These are phyloP conservation scores for Psix sp. DNA, from an alignment of 1,140 invertebrate species.

Conservation along the genomic window DNA sequence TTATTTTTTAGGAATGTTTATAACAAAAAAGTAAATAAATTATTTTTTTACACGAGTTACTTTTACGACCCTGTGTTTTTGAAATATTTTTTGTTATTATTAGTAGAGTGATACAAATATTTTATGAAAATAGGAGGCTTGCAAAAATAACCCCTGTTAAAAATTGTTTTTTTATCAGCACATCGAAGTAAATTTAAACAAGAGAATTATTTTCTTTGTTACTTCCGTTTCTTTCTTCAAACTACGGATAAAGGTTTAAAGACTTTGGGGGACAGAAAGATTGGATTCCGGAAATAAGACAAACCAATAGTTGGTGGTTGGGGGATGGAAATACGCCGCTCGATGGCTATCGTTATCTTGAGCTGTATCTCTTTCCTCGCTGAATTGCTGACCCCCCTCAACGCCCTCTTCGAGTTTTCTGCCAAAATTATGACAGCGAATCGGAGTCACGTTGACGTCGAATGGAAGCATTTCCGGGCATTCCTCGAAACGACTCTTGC, in stretches of 20 bases:
- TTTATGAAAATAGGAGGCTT: too few relatives aligned
- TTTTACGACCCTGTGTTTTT: too few relatives aligned
- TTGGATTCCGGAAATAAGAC: constrained; percentile 76
- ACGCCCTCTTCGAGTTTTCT: constrained; percentile 57
- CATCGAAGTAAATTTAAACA: too few relatives aligned
- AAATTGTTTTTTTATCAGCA: too few relatives aligned
- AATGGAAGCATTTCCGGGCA: constrained; percentile 62
- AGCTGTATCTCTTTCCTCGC: constrained; percentile 65
- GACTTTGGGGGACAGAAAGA: constrained; percentile 65
- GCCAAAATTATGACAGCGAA: constrained; percentile 71
- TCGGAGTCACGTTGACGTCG: constrained; percentile 66
- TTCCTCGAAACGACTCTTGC: constrained; percentile 56
- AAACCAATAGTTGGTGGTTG: constrained; percentile 70
- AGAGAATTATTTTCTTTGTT: too few relatives aligned
- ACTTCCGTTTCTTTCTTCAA: too few relatives aligned
- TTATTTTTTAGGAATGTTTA: too few relatives aligned
- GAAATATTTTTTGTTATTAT: too few relatives aligned
- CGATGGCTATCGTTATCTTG: constrained; percentile 70
- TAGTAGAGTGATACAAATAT: too few relatives aligned
- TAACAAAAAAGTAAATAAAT: too few relatives aligned
- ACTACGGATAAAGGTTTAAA: constrained; percentile 45
- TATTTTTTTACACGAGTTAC: too few relatives aligned
- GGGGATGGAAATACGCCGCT: constrained; percentile 65
- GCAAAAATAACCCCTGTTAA: too few relatives aligned
- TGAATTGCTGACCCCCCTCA: constrained; percentile 29